Conservation (phyloP, 2,797 vertebrate species). For the Malurus splendens region DNA sequence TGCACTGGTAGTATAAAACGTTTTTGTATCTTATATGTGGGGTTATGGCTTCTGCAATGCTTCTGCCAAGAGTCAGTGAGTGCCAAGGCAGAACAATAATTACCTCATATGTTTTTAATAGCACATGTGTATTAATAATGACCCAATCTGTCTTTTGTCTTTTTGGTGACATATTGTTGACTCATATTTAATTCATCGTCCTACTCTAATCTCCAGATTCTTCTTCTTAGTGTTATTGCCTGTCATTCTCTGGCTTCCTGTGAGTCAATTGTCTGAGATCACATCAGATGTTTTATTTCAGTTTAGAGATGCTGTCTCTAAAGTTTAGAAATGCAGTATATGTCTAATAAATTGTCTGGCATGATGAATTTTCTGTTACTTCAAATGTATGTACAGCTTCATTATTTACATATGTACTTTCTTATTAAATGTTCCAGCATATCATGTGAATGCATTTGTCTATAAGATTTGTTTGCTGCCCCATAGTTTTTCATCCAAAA, state of each 20-base stretch:
- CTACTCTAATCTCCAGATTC: constrained; percentile 12
- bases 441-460: neutral
- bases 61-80: neutral
- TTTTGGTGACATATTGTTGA: constrained; percentile 41
- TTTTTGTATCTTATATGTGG: neutral
- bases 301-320: constrained; percentile 24
- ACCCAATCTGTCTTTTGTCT: constrained; percentile 12
- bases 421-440: neutral
- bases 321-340: neutral
- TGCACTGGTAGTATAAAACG: neutral
- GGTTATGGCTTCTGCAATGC: neutral
- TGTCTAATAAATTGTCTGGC: constrained; percentile 14
- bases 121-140: neutral
- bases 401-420: constrained; percentile 11
- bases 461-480: neutral
- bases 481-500: neutral
- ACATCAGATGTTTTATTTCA: constrained; percentile 44
- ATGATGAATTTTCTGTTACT: constrained; percentile 20
- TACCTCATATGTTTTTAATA: constrained; percentile 46
- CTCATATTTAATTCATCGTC: constrained; percentile 28
- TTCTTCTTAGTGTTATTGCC: neutral
- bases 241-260: constrained; percentile 13
- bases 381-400: neutral
- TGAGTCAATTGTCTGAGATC: constrained; percentile 27
- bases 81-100: constrained; percentile 24